Conservation (phyloP, 2,888 invertebrate species). For the Brachyptera risi region DNA sequence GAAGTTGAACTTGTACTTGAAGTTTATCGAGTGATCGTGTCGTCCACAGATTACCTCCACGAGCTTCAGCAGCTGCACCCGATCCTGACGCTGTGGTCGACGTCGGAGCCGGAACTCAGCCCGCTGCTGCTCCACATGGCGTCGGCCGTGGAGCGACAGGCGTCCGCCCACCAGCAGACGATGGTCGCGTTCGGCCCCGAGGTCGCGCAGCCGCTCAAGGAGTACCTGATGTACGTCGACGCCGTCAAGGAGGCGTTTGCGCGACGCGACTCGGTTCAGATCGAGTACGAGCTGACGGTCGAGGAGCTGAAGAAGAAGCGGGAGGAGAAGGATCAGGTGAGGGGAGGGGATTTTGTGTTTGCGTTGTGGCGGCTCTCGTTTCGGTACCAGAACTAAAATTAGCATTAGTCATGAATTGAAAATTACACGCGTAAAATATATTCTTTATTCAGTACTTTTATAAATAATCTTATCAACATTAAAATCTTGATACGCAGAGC, state of each 20-base stretch:
- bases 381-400: too few species aligned
- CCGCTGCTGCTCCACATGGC: conserved; percentile 47
- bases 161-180: conserved; percentile 50
- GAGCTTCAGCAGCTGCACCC: conserved; percentile 59
- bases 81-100: conserved; percentile 58
- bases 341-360: conserved; percentile 14
- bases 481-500: too few species aligned
- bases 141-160: conserved; percentile 49
- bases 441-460: too few species aligned
- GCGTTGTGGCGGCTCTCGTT: too few species aligned
- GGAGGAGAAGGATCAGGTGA: conserved; percentile 59
- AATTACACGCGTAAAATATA: too few species aligned
- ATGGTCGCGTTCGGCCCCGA: conserved; percentile 37
- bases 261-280: conserved; percentile 60
- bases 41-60: conserved; percentile 47
- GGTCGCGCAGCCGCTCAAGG: conserved; percentile 47
- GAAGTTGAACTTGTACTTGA: too few species aligned
- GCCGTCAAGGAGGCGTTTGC: conserved; percentile 61
- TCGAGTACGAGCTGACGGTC: conserved; percentile 57
- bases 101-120: conserved; percentile 53
- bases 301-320: conserved; percentile 59
- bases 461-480: too few species aligned
- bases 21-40: too few species aligned
- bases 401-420: too few species aligned
- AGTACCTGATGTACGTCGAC: conserved; percentile 62